Evolutionary conservation across 2,888 invertebrate genomes (phyloP), one percentile per base, ranked within the genome.

Genomic region (Slavum lentiscoides): DNA sequence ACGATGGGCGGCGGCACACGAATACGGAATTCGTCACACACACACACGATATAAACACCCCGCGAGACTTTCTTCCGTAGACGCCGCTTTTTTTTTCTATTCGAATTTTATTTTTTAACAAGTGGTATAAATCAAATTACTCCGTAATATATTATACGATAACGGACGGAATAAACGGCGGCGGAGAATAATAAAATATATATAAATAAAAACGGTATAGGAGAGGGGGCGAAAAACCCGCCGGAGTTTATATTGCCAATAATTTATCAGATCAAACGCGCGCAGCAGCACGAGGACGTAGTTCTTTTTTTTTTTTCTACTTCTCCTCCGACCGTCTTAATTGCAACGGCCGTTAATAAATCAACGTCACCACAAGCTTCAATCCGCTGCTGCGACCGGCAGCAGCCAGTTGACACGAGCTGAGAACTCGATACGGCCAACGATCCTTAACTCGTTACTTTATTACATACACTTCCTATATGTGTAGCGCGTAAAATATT

Each of bases 201-300:
- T 30, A 30, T 30, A 58, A 39, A 66, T 19, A 70, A 77, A 70
- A 77, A 53, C 53, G 67, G 37, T 61, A 17, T 21, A 37, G n/a
- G 30, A 13, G 49, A 68, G 13, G 37, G 19, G n/a, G 19, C 8
- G 39, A 21, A 37, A 68, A 62, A 59, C 69, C 61, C 37, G n/a
- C 53, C 69, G 62, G 61, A 68, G 76, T 76, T 76, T 49, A 69
- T 77, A 77, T 77, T 62, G 77, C 62, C 69, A 70, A 77, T 77
- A 77, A 77, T 77, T 77, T 77, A 77, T 70, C 77, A 70, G 77
- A 77, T 77, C 77, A 70, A 77, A 70, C 21, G 37, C 69, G 62
- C 66, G n/a, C 8, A 3, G 58, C 39, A 75, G 19, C 43, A n/a
- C 21, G 30, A 17, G 76, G 39, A 55, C 55, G 49, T 37, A 55